Base-by-base conservation (phyloP, 2,113 vertebrate genomes). In the Corythornis madagascariensis region DNA sequence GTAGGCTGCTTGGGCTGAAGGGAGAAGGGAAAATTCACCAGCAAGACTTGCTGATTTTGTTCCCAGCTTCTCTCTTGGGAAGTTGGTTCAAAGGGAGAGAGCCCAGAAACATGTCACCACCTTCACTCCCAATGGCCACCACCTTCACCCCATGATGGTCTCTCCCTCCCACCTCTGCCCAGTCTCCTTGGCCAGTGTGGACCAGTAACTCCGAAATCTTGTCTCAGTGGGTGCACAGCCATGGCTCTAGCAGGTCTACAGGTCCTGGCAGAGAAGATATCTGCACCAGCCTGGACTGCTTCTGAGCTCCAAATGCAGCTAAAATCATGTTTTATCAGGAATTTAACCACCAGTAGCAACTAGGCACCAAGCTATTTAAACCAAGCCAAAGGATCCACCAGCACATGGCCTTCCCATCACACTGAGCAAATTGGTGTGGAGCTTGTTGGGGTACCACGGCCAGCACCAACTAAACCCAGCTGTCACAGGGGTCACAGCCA, bases 381-480 rank as follows among this genome's bases (percentile, higher is more conserved):
- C 4, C 4, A 73, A 76, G 45, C 14, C 55, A 60, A 16, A 0
- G 1, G 26, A 65, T 19, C 50, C 72, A 60, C 19, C 15, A 57
- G 73, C 5, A 3, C 38, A 6, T 1, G 3, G 35, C 42, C 77
- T 25, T 83, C 26, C 45, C 33, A 43, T 14, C 28, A 31, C 8
- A 3, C 31, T 50, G 31, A 72, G n/a, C 0, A 1, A 60, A 87
- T n/a, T 0, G n/a, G n/a, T n/a, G n/a, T 31, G 47, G n/a, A 69
- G 47, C 10, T 3, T 57, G 33, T 12, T 4, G 19, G 77, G 63
- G 40, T 35, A 84, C n/a, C 69, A 56, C 0, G 29, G 60, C 3
- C 57, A 76, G 40, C 55, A 84, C 17, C 21, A 28, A 19, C 60
- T 56, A 40, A 80, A 76, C 13, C 15, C 0, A 0, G 13, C 11